phyloP scores from a whole-genome alignment of 1,140 invertebrate species.

The Trichogramma pretiosum region DNA sequence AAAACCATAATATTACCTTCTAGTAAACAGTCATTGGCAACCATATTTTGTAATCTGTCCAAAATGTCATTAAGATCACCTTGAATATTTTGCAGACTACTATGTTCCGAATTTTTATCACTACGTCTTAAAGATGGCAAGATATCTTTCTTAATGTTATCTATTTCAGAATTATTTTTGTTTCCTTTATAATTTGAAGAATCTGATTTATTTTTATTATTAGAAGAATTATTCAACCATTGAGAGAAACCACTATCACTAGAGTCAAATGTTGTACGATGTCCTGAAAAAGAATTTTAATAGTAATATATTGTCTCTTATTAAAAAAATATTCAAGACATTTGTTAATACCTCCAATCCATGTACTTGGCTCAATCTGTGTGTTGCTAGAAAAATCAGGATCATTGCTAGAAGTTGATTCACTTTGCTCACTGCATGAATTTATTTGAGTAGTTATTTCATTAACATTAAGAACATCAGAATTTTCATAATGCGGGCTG shows the following conservation, averaged over 20 bases:
- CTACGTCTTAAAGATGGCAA: slow-evolving; percentile 37
- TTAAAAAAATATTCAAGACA: slow-evolving; percentile 9
- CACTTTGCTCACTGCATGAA: too few species aligned
- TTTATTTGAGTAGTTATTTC: slow-evolving; percentile 7
- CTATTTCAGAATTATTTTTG: slow-evolving; percentile 19
- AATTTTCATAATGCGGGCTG: slow-evolving; percentile 22
- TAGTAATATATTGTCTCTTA: slow-evolving; percentile 9
- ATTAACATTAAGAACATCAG: slow-evolving; percentile 18
- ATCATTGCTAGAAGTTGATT: slow-evolving; percentile 10
- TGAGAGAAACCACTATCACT: slow-evolving; percentile 38
- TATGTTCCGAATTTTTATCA: slow-evolving; percentile 33
- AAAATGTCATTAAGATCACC: slow-evolving; percentile 47
- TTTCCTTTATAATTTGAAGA: too few species aligned
- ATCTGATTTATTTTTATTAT: slow-evolving; percentile 27
- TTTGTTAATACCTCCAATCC: slow-evolving; percentile 38
- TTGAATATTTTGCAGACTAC: slow-evolving; percentile 46
- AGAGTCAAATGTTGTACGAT: slow-evolving; percentile 5
- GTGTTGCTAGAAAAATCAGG: slow-evolving; percentile 23
- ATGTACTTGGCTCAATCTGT: slow-evolving; percentile 39
- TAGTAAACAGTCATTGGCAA: slow-evolving; percentile 41
- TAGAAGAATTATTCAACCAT: slow-evolving; percentile 30
- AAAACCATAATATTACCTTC: slow-evolving; percentile 29
- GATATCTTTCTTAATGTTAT: slow-evolving; percentile 30
- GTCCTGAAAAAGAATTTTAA: slow-evolving; percentile 1
- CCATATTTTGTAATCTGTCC: slow-evolving; percentile 47